Base-by-base conservation (phyloP, 2,113 vertebrate species). In the Paramormyrops kingsleyae region DNA sequence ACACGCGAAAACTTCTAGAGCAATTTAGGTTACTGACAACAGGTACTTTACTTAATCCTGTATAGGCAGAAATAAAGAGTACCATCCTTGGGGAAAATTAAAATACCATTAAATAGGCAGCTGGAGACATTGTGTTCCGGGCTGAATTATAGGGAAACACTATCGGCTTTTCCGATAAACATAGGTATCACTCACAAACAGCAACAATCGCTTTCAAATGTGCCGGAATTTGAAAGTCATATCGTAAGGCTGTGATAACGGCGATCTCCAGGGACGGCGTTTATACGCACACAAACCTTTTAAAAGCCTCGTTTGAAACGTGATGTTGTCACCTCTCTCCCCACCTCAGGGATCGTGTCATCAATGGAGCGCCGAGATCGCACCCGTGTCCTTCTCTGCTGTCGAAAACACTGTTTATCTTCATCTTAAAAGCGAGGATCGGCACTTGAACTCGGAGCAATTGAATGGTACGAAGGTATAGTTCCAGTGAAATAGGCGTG, bases 401-500 rank as follows among this genome's bases (percentile, higher is more conserved):
- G 19, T 1, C 8, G 39, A 86, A 86, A 86, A 86, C 44, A 86
- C 47, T 86, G 42, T 52, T 83, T 89, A 83, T 88, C 88, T 84
- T 90, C 87, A 90, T 39, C 83, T 47, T 84, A 90, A 93, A 91
- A 94, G 92, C 42, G 92, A 90, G 91, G 52, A 35, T 90, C 90
- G 77, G 90, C 66, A 90, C 91, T 88, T 90, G 15, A 88, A 85
- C 53, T 87, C 74, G 86, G 66, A 91, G 80, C 27, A 42, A 52
- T 44, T 89, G 52, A 90, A 93, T 93, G 90, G 93, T 94, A 91
- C 87, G 8, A 17, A 70, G 90, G 89, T 92, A 92, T 94, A 92
- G 93, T 91, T 94, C 91, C 91, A 93, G 92, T 91, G 92, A 93
- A 92, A 89, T 91, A 92, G 94, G 92, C 93, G 93, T 94, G 93